Conservation (phyloP, 2,888 invertebrate genomes). For the Amphimallon solstitiale region DNA sequence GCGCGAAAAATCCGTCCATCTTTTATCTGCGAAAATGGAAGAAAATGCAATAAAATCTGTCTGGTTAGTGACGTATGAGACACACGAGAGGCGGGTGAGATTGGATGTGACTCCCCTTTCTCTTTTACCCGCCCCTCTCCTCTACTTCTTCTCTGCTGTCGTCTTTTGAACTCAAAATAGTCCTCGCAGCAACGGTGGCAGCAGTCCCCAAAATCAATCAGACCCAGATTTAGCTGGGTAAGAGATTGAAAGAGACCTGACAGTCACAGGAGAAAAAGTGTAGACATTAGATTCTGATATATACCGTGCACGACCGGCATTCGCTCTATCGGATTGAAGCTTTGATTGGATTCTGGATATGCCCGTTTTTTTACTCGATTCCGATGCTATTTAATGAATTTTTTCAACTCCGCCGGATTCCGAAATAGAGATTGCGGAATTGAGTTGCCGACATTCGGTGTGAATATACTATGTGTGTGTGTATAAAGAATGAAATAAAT, state of each 20-base stretch:
- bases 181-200: slow-evolving; percentile 30
- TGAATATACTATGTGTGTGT: slow-evolving; percentile 1
- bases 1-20: slow-evolving; percentile 75
- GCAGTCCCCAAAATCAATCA: slow-evolving; percentile 51
- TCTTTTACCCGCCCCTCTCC: slow-evolving; percentile 38
- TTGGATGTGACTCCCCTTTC: slow-evolving; percentile 56
- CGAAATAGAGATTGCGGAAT: slow-evolving; percentile 15
- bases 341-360: slow-evolving; percentile 56
- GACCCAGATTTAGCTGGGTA: slow-evolving; percentile 48
- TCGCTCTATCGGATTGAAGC: slow-evolving; percentile 50
- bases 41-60: slow-evolving; percentile 62
- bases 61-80: slow-evolving; percentile 61
- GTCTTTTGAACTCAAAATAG: slow-evolving; percentile 35
- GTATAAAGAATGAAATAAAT: not conserved
- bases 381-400: slow-evolving; percentile 47
- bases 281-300: slow-evolving; percentile 51
- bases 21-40: slow-evolving; percentile 76
- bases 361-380: slow-evolving; percentile 40
- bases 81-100: slow-evolving; percentile 60
- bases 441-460: slow-evolving; percentile 4
- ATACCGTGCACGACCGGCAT: slow-evolving; percentile 41
- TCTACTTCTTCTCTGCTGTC: slow-evolving; percentile 31
- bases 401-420: slow-evolving; percentile 21
- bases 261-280: slow-evolving; percentile 52
- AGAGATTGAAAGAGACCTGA: slow-evolving; percentile 53